Conservation (phyloP, 2,797 vertebrate species). For the Capromys pilorides region DNA sequence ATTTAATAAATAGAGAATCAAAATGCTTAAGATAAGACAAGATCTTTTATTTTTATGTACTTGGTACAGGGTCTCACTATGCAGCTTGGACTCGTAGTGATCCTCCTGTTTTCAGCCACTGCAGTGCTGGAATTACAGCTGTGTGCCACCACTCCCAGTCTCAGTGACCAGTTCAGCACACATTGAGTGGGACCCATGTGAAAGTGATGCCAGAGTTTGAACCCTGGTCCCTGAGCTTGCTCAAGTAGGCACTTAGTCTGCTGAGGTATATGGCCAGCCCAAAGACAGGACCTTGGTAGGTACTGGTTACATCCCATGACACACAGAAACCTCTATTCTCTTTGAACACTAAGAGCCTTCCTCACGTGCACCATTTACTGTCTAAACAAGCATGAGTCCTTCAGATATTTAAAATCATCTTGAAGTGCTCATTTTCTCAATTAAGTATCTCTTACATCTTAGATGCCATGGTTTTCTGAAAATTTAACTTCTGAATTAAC, state of each 20-base stretch:
- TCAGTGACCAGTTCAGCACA: no score
- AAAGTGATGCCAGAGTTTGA: no score
- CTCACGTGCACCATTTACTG: not conserved
- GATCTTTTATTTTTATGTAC: no score
- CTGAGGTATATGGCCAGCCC: no score
- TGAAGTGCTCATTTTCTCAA: slow-evolving; percentile 10
- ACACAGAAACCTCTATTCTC: not conserved
- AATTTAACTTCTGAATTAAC: slow-evolving; percentile 29
- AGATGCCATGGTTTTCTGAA: not conserved
- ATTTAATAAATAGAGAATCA: not conserved
- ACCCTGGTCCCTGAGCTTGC: no score
- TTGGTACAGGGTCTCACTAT: no score
- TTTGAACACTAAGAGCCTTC: not conserved
- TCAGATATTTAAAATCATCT: not conserved
- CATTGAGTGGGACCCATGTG: no score
- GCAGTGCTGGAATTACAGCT: no score
- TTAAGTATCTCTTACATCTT: not conserved
- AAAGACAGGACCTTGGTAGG: not conserved
- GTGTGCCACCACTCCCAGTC: no score
- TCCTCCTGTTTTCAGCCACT: no score
- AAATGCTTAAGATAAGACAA: not conserved
- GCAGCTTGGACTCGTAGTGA: no score
- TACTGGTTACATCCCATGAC: not conserved
- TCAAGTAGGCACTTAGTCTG: no score
- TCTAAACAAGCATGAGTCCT: not conserved